Base-by-base conservation (phyloP, 2,113 vertebrate species). In the Grallaria varia region DNA sequence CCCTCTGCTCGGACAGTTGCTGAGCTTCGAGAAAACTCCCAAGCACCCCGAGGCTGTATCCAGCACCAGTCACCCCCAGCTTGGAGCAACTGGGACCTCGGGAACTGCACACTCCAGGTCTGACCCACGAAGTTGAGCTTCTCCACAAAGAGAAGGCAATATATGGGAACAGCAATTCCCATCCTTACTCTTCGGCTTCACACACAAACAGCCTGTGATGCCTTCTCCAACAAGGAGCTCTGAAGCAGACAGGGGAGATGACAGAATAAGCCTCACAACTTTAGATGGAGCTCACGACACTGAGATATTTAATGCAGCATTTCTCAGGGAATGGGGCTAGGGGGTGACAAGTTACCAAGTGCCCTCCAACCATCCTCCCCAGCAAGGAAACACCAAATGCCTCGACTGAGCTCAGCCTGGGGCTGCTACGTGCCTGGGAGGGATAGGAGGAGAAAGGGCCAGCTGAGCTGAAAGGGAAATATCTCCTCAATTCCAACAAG, bases 51-150 rank as follows among this genome's bases (percentile, higher is more conserved):
- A 64, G 50, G 62, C n/a, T 50, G 50, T 4, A 17, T 1, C 24
- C 73, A 84, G 56, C 1, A 0, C 33, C 60, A 74, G 77, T 9
- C 1, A 0, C 35, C 15, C 37, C 24, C 2, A 2, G 31, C 50
- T 35, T 8, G 3, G 31, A 49, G 62, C 13, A 2, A 27, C 1
- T 2, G 6, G 35, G 66, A 69, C 22, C 17, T 31, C 10, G 40
- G 63, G 58, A 72, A 13, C 14, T 9, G n/a, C 87, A 30, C 1
- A 0, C 4, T 10, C 28, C 56, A 66, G 10, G 37, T 21, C 50
- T 21, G 50, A 31, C 4, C 56, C 1, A 0, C 1, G 47, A 40
- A 55, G 10, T 17, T 0, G 58, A 47, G 28, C 5, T 55, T 40
- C 35, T 73, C 40, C 35, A 6, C 35, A 30, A 47, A 72, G 56